Base-by-base conservation (phyloP, 2,113 vertebrate genomes). In the Oryzias melastigma region DNA sequence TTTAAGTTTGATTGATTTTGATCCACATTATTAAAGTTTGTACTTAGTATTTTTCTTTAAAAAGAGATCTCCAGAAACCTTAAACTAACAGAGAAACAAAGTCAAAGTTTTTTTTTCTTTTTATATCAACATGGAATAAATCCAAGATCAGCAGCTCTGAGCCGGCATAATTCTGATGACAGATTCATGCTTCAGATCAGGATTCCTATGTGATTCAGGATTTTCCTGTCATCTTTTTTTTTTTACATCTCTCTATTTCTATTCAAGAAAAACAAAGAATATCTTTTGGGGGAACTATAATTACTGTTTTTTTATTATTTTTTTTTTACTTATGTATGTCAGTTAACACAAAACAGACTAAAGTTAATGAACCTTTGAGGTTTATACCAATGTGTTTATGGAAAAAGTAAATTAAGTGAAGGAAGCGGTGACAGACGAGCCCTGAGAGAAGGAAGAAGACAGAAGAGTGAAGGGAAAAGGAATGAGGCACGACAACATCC, bases 401-500 rank as follows among this genome's bases (percentile, higher is more conserved):
- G 54, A 52, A 27, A 45, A 40, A 46, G 24, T 40, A 49, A 52
- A 52, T 24, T 22, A 22, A 35, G 43, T 62, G 27, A 56, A 42
- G 24, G 14, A 5, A 58, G 46, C 25, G 47, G n/a, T 7, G 56
- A 61, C 22, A 55, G 12, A 35, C 35, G 3, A 54, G 58, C 18
- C 49, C 63, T 2, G 35, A 7, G 53, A 49, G 35, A 65, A 15
- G 15, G 42, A 54, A 19, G 60, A 60, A 46, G 19, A 46, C 13
- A 62, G 56, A 78, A 46, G 62, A 71, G 56, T 20, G 42, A 71
- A 25, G 46, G 58, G 59, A 56, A 76, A 68, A 66, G 61, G 54
- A 79, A 81, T 53, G 81, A 60, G 80, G 66, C 53, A 62, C 60
- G 65, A 75, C 62, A 70, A 75, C 75, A 62, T 65, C 17, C 65